phyloP scores from a whole-genome alignment of 2,888 invertebrate species.

The Rhogogaster chlorosoma region DNA sequence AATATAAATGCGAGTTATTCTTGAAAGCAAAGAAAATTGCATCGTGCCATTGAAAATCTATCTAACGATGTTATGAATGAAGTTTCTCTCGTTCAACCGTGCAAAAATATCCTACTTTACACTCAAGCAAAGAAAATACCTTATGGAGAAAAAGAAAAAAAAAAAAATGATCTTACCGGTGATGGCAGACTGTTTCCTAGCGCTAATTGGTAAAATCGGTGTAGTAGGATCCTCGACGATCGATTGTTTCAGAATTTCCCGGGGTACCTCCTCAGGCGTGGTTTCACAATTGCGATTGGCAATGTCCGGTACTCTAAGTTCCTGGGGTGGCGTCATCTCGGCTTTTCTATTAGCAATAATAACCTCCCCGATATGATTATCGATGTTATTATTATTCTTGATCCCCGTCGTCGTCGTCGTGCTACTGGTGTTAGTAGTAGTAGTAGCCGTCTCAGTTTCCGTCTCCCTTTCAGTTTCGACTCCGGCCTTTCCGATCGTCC shows the following conservation, averaged over 20 bases:
- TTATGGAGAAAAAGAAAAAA: not conserved
- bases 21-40: no score
- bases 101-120: not conserved
- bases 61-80: no score
- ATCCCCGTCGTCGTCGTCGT: conserved; percentile 16
- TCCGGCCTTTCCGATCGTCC: not conserved
- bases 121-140: not conserved
- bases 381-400: conserved; percentile 22
- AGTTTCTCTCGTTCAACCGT: not conserved
- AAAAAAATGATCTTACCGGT: conserved; percentile 64
- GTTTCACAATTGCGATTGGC: conserved; percentile 59
- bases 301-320: conserved; percentile 70
- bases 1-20: no score
- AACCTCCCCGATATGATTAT: conserved; percentile 48
- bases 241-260: conserved; percentile 52
- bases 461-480: not conserved
- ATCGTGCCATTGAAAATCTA: no score
- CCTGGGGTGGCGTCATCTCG: conserved; percentile 74
- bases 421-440: not conserved
- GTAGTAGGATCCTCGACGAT: conserved; percentile 66
- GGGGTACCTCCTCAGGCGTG: conserved; percentile 60
- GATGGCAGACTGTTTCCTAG: conserved; percentile 72
- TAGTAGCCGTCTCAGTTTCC: not conserved
- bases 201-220: conserved; percentile 64
- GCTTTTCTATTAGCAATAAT: conserved; percentile 56